Evolutionary conservation across 2,113 vertebrate species (phyloP), one percentile per base, ranked within the genome.

Genomic region (Chelonoidis abingdonii): DNA sequence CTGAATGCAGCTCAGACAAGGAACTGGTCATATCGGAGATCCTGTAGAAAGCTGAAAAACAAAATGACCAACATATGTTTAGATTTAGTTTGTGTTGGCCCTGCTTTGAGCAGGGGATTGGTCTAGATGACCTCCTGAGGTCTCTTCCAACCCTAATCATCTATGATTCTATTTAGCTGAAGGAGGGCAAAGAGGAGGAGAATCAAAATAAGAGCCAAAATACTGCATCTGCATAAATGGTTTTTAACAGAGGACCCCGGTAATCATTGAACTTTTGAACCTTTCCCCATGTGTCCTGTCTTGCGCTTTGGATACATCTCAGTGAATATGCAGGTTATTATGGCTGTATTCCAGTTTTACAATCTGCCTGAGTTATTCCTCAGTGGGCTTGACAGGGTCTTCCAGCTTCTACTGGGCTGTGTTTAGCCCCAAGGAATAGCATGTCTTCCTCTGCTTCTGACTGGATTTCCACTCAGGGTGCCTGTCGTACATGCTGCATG

Each of bases 1-100:
- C 50, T 9, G 50, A 7, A 47, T 1, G 2, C 0, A 5, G 50
- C 3, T 83, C 35, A 1, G 22, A 53, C 27, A 35, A 72, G 4
- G 80, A 89, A 84, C 13, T 17, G 4, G n/a, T 3, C 83, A 0
- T 19, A 0, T 3, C 38, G 38, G 62, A n/a, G 54, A 79, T 52
- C 49, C 9, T 38, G 54, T n/a, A 86, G 50, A 89, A 91, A 62
- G 2, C 54, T 54, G 11, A 3, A 31, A 1, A 38, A 47, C 62
- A 44, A 59, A 79, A 69, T 72, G 53, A 41, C 1, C 4, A 54
- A 83, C 38, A 79, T 49, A 54, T 50, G 50, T 50, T 50, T 50
- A 14, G 50, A 50, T 50, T 50, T 50, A 50, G 50, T 50, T 50
- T 14, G 50, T 50, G 50, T 50, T 50, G 50, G 50, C 14, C 50